phyloP scores from a whole-genome alignment of 2,797 vertebrate genomes.

The Nannoperca australis region DNA sequence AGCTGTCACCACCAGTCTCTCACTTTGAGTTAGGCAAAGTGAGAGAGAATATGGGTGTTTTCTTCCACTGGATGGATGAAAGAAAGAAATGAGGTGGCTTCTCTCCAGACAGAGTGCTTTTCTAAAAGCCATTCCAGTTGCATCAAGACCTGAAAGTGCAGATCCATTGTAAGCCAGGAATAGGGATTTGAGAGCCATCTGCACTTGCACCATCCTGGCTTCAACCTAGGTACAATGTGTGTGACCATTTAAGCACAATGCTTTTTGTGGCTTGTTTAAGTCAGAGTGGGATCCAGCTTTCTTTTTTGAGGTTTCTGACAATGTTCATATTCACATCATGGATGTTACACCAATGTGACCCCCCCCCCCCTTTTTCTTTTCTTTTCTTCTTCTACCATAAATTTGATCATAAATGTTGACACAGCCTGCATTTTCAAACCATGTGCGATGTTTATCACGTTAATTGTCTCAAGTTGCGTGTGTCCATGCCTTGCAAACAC shows the following conservation, averaged over 20 bases:
- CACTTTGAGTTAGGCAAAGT: constrained; percentile 16
- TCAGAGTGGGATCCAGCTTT: background rate
- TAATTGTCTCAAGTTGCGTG: background rate
- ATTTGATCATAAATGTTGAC: background rate
- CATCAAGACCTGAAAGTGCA: constrained; percentile 42
- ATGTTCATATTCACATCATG: background rate
- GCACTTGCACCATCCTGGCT: background rate
- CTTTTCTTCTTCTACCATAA: background rate
- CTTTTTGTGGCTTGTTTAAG: background rate
- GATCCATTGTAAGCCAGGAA: constrained; percentile 36
- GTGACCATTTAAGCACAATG: background rate
- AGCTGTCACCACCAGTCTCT: background rate
- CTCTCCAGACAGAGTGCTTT: constrained; percentile 49
- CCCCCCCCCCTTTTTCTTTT: background rate
- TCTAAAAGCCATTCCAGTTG: constrained; percentile 48
- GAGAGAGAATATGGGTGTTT: constrained; percentile 31
- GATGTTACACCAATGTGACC: background rate
- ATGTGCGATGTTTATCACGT: background rate
- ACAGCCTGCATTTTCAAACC: constrained; percentile 2
- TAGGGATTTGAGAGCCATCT: constrained; percentile 14
- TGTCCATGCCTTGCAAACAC: background rate
- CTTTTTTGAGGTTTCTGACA: background rate
- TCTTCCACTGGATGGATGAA: constrained; percentile 38
- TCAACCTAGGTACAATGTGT: background rate
- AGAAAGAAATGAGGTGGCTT: constrained; percentile 27